These are phyloP conservation scores for mouse (Mus musculus) DNA, from an alignment of 2,113 vertebrate species.

Conservation along the genomic window GRCm39 chr4:132706501-132707000, in stretches of 20 bases:
- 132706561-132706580: too few species aligned
- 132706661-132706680: conserved; percentile 40
- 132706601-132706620: conserved; percentile 42
- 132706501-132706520: too few species aligned
- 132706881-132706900: background rate
- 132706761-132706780: background rate
- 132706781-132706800: background rate
- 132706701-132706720: conserved; percentile 7
- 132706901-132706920: background rate
- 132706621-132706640: background rate
- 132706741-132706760: conserved; percentile 9
- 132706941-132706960: background rate
- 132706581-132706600: conserved; percentile 28
- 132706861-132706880: background rate
- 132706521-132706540: too few species aligned
- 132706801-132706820: background rate
- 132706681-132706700: conserved; percentile 57
- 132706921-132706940: too few species aligned
- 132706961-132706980: background rate
- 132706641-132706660: background rate
- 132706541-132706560: too few species aligned
- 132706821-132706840: background rate
- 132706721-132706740: conserved; percentile 22
- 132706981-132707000: background rate
- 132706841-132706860: background rate